Evolutionary conservation across 2,113 vertebrate genomes (phyloP).

Genomic region (Bucco capensis): DNA sequence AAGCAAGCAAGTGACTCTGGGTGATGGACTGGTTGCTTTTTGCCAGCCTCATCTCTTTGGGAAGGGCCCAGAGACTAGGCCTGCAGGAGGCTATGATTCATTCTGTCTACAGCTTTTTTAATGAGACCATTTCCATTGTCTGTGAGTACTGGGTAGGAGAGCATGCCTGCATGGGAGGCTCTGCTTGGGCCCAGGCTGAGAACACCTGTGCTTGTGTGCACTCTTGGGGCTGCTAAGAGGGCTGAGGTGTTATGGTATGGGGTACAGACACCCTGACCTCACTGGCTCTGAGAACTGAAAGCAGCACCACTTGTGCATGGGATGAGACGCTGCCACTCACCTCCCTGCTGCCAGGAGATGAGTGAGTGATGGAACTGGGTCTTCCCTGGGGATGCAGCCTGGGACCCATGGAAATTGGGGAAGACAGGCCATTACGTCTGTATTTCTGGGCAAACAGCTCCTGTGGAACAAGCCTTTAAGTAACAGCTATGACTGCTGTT

Average conservation of each 20-base stretch:
- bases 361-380: not conserved
- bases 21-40: not conserved
- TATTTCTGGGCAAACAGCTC: slow-evolving; percentile 18
- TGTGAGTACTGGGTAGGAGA: not conserved
- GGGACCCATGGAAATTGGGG: not conserved
- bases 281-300: not conserved
- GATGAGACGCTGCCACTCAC: not conserved
- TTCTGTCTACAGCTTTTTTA: slow-evolving; percentile 12
- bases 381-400: not conserved
- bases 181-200: not conserved
- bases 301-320: not conserved
- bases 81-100: not conserved
- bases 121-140: not conserved
- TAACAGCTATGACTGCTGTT: slow-evolving; percentile 1
- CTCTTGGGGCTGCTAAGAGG: not conserved
- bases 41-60: not conserved
- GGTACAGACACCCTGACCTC: not conserved
- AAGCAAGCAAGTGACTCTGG: not conserved
- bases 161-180: not conserved
- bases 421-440: not conserved
- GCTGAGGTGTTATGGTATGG: rapidly evolving
- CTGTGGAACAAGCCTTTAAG: not conserved
- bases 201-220: not conserved
- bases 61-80: not conserved
- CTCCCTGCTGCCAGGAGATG: not conserved